phyloP scores from a whole-genome alignment of 2,113 vertebrate species.

The Colistium nudipinnis region DNA sequence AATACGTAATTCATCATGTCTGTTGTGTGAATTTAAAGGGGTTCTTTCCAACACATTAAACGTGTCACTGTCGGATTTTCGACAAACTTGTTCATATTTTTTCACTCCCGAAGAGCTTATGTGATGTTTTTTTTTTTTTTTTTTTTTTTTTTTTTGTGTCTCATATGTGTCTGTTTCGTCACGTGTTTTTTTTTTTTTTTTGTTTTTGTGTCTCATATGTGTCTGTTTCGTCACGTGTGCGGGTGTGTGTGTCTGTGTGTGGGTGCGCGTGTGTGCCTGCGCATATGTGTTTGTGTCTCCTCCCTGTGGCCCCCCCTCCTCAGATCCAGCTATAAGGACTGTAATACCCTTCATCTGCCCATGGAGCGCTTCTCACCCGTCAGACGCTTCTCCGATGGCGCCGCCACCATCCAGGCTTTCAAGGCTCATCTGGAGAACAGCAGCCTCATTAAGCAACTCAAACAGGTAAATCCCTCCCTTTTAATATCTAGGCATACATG shows the following conservation, averaged over 20 bases:
- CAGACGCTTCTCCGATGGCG: slow-evolving; percentile 96
- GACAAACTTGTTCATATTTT: background rate
- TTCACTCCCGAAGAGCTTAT: slow-evolving; percentile 3
- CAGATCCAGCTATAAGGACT: slow-evolving; percentile 98
- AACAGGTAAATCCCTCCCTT: slow-evolving; percentile 86
- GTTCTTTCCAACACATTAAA: background rate
- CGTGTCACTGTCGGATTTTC: background rate
- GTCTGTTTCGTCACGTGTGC: slow-evolving; percentile 19
- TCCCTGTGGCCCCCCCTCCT: slow-evolving; percentile 31
- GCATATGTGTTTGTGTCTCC: slow-evolving; percentile 40
- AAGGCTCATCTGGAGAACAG: slow-evolving; percentile 98
- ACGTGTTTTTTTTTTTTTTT: slow-evolving; percentile 39
- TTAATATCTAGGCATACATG: too few relatives aligned
- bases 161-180: slow-evolving; percentile 24
- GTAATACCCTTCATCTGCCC: slow-evolving; percentile 96
- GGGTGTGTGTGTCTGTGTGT: background rate
- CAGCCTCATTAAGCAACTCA: slow-evolving; percentile 96
- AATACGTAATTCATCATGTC: background rate
- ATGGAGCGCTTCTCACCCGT: slow-evolving; percentile 98
- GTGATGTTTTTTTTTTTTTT: too few relatives aligned
- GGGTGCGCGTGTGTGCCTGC: slow-evolving; percentile 39
- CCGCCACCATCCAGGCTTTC: slow-evolving; percentile 97
- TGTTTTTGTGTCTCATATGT: slow-evolving; percentile 43
- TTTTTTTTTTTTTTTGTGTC: slow-evolving; percentile 54
- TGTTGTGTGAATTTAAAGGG: background rate